Evolutionary conservation across 2,797 vertebrate genomes (phyloP).

Genomic region (Melanotaenia pygmaea): DNA sequence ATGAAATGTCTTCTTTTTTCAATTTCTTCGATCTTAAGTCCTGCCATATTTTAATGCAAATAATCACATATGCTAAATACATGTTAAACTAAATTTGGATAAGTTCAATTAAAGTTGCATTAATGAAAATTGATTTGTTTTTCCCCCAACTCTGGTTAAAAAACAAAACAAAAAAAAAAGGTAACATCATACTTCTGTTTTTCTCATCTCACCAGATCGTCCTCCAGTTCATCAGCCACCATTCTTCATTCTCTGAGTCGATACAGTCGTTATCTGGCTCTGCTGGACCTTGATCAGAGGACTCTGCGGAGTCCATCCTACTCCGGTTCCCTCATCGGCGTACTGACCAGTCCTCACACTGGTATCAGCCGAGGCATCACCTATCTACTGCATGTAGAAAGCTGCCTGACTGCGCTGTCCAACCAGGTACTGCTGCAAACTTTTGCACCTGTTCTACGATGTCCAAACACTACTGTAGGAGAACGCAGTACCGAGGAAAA

Average conservation of each 20-base stretch:
- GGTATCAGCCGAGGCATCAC: slow-evolving; percentile 89
- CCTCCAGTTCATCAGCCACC: slow-evolving; percentile 73
- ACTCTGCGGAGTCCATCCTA: slow-evolving; percentile 90
- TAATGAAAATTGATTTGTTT: too few relatives aligned
- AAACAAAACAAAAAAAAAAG: not conserved
- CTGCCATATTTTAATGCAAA: too few relatives aligned
- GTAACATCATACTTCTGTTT: not conserved
- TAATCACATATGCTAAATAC: too few relatives aligned
- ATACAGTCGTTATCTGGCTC: slow-evolving; percentile 88
- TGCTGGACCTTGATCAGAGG: slow-evolving; percentile 91
- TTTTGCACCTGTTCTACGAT: slow-evolving; percentile 80
- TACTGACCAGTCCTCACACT: slow-evolving; percentile 86
- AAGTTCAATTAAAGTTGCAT: too few relatives aligned
- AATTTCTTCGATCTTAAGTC: too few relatives aligned
- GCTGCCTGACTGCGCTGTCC: slow-evolving; percentile 87
- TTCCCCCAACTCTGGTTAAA: too few relatives aligned
- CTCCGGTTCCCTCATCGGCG: slow-evolving; percentile 84
- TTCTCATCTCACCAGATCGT: slow-evolving; percentile 67
- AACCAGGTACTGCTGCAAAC: slow-evolving; percentile 90
- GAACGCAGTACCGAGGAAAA: slow-evolving; percentile 50
- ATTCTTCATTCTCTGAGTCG: slow-evolving; percentile 85
- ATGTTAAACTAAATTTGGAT: too few relatives aligned
- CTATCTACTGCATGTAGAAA: slow-evolving; percentile 91
- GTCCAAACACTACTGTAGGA: slow-evolving; percentile 62
- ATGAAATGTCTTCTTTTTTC: too few relatives aligned